Base-by-base conservation (phyloP, 2,888 invertebrate species). In the Nymphalis urticae region DNA sequence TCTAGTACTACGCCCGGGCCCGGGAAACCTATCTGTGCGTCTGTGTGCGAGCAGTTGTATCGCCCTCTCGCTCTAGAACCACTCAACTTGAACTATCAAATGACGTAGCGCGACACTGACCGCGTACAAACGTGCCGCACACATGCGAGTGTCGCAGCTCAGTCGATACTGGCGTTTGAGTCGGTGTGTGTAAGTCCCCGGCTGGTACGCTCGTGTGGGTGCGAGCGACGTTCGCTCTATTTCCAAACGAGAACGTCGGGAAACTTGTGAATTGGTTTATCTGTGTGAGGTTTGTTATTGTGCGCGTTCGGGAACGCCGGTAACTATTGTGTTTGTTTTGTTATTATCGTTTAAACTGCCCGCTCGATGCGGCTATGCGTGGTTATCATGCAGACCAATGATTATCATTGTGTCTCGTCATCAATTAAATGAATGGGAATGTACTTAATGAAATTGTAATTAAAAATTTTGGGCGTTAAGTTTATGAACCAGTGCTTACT, bases 1-100 rank as follows among this genome's bases (percentile, higher is more conserved):
- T 92, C 90, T 92, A 92, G 92, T 92, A 92, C 92, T 92, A 92
- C 90, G 91, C 87, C 85, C 86, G 87, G 82, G 85, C 84, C 88
- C 88, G 88, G 90, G 88, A 85, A 87, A 87, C 85, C 86, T 88
- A 84, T 85, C 85, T 17, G n/a, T 67, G 72, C 69, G 71, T 51
- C 60, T 68, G 86, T 88, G 87, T 87, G 89, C 75, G 83, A 71
- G 70, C 71, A 70, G 74, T 75, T 74, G 76, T 82, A 78, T 70
- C 64, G 68, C 79, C 70, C 56, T 83, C 85, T 74, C 82, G 69
- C 68, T 82, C 83, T 76, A 2, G 69, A 68, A 72, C 88, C 84
- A 83, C 10, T 72, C 9, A 65, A 56, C 17, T 8, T 66, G 89
- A 83, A 75, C 89, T 80, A 73, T 77, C 75, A 71, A 71, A 70